Base-by-base conservation (phyloP, 1,140 invertebrate genomes). In the Sycobia sp. region DNA sequence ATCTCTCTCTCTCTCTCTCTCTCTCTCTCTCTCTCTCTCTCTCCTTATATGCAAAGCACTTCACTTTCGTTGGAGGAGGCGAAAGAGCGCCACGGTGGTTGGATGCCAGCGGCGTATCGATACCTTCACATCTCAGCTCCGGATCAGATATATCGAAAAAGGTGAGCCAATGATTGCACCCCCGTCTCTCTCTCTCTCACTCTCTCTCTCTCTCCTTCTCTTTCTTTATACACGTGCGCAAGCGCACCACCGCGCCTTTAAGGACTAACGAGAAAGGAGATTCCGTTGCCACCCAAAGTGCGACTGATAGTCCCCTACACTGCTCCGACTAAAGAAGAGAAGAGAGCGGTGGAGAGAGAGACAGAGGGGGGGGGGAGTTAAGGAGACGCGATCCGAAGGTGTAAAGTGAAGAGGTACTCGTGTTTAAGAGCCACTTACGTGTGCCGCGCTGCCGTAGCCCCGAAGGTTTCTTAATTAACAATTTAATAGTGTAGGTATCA, bases 181-280 rank as follows among this genome's bases (percentile, higher is more conserved):
- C 18, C 44, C 49, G n/a, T n/a, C n/a, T n/a, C n/a, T n/a, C n/a
- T n/a, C n/a, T n/a, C n/a, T n/a, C 32, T 34, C 11, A 11, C 32
- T 7, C 32, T 34, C 32, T 34, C 32, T 34, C 11, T 11, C 50
- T n/a, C n/a, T n/a, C n/a, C n/a, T n/a, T n/a, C n/a, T n/a, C n/a
- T n/a, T n/a, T n/a, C n/a, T n/a, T n/a, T n/a, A n/a, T n/a, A n/a
- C n/a, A n/a, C n/a, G n/a, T n/a, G n/a, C n/a, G n/a, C n/a, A n/a
- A n/a, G n/a, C 41, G 60, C 56, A 29, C 23, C n/a, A n/a, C 49
- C 49, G 57, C 51, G 23, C 22, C 60, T 64, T 57, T 50, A 63
- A 60, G 60, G 66, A 69, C 71, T 74, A 74, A 74, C 73, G 71
- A 74, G 71, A 73, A 74, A 70, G 67, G 70, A 74, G 73, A 74